phyloP scores from a whole-genome alignment of 2,797 vertebrate species.

The Galaxias olidus region DNA sequence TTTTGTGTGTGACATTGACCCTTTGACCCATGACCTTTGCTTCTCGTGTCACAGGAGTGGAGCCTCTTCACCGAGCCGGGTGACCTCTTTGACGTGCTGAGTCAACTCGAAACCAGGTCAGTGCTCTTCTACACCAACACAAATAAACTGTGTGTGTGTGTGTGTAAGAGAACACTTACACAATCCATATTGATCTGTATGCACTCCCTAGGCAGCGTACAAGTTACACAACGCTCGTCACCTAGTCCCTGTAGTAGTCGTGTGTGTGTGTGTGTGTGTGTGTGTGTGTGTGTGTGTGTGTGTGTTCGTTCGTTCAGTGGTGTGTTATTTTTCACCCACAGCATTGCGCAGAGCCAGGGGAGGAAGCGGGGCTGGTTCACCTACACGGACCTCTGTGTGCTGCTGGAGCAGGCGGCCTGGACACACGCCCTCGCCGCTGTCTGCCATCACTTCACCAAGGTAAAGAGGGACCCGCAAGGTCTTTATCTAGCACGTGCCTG shows the following conservation, averaged over 20 bases:
- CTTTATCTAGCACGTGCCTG: no score
- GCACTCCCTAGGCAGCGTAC: no score
- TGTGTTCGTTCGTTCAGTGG: neutral
- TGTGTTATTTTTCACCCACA: conserved; percentile 51
- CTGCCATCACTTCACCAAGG: conserved; percentile 91
- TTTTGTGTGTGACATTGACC: neutral
- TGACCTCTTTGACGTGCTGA: conserved; percentile 89
- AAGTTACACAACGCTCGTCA: neutral
- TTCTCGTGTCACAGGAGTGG: conserved; percentile 84
- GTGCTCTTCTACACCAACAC: conserved; percentile 44
- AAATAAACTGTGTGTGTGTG: neutral
- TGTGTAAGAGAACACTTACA: no score
- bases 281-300: neutral
- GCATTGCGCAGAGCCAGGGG: conserved; percentile 91
- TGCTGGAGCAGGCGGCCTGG: conserved; percentile 91
- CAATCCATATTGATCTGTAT: neutral
- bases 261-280: neutral
- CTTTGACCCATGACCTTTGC: neutral
- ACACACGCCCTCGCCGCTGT: conserved; percentile 82
- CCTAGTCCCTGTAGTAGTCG: neutral
- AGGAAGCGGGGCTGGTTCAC: conserved; percentile 94
- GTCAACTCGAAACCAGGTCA: conserved; percentile 90
- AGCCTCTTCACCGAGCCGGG: conserved; percentile 89
- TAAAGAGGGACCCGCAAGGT: conserved; percentile 42
- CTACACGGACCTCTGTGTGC: conserved; percentile 93